Evolutionary conservation across 2,113 vertebrate genomes (phyloP), one percentile per base, ranked within the genome.

Genomic region (Pongo pygmaeus): DNA sequence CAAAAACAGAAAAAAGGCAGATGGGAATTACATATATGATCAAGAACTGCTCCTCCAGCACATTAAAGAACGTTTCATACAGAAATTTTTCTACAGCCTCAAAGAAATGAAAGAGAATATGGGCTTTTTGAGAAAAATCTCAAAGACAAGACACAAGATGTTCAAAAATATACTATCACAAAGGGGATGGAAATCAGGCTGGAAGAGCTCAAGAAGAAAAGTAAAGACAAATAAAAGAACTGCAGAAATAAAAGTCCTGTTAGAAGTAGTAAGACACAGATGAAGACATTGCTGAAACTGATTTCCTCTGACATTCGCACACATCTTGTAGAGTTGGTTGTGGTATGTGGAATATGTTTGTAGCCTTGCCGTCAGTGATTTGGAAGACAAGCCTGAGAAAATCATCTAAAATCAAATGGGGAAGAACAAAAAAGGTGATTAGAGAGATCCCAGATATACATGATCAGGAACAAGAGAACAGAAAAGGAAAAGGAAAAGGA

Each of bases 301-400:
- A 64, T 30, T 12, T 14, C 27, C 35, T 86, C n/a, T 23, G 91
- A 94, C 30, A 2, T 20, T 27, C 22, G 1, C 75, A 16, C 13
- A 22, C 27, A 38, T 55, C 61, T 13, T 14, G 48, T 17, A 1
- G 0, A 20, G n/a, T 22, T 52, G 83, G 27, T 8, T 13, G 18
- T 5, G n/a, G 35, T 0, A 0, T n/a, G 14, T 25, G 43, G 59
- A 4, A 25, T 59, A 23, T 27, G 59, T 30, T 64, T 64, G 61
- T 64, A 30, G 61, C 27, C 61, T 30, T 30, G 61, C 61, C 30
- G 27, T 64, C 61, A 38, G 27, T 43, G 32, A 27, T 35, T 48
- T 17, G 3, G 74, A 89, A 57, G 11, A 11, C 0, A 20, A 20
- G 30, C 17, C 25, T 40, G 25, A 40, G 69, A 67, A 87, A 79